phyloP scores from a whole-genome alignment of 2,888 invertebrate species.

The Iselma pallidipennis region DNA sequence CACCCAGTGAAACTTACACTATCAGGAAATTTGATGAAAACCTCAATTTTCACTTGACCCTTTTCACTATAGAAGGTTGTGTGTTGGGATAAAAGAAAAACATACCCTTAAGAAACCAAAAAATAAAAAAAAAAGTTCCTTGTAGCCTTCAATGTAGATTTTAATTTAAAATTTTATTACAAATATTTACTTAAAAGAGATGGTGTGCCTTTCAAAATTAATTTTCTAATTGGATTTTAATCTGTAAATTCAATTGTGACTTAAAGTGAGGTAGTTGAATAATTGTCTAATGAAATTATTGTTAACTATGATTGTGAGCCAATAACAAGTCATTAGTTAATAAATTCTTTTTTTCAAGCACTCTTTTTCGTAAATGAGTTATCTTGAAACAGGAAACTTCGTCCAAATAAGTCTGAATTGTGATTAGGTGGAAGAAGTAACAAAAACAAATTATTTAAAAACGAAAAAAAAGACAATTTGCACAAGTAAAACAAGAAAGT shows the following conservation, averaged over 20 bases:
- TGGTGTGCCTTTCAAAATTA: not conserved
- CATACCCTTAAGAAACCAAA: too few species aligned
- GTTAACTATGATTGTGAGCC: not conserved
- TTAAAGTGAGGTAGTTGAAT: not conserved
- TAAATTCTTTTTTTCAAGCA: too few species aligned
- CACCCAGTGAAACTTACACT: slow-evolving; percentile 2
- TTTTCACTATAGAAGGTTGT: too few species aligned
- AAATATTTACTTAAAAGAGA: not conserved
- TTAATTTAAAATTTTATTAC: not conserved
- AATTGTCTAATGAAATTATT: not conserved
- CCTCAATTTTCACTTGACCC: not conserved
- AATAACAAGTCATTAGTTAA: not conserved
- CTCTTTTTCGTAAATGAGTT: too few species aligned
- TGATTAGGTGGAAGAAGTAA: not conserved
- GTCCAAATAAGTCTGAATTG: too few species aligned
- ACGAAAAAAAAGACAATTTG: not conserved
- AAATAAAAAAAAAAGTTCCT: not conserved
- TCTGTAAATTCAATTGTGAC: not conserved
- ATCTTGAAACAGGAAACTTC: too few species aligned
- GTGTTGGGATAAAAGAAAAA: not conserved
- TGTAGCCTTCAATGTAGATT: not conserved
- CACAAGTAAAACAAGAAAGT: not conserved
- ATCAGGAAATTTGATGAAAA: slow-evolving; percentile 5
- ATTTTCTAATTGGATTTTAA: not conserved
- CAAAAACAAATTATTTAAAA: not conserved